Conservation (phyloP, 2,888 invertebrate genomes). For the Mesorhabditis belari region DNA sequence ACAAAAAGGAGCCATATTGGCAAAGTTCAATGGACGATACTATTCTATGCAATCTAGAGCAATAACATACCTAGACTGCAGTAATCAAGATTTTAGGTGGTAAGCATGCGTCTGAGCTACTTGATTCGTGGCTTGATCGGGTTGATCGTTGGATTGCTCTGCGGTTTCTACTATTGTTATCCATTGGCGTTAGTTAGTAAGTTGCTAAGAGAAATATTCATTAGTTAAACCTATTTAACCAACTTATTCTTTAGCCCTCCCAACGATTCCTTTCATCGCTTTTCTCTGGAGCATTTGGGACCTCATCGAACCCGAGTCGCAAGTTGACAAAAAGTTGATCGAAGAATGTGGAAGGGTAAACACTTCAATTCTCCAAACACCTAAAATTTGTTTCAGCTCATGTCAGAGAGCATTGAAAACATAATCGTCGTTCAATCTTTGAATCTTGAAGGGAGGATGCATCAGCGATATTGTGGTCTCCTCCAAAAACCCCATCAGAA, state of each 20-base stretch:
- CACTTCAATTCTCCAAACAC: too few species aligned
- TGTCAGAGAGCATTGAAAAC: not conserved
- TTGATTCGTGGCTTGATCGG: too few species aligned
- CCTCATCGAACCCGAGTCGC: not conserved
- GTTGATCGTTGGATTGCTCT: not conserved
- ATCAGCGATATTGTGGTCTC: not conserved
- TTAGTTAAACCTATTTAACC: too few species aligned
- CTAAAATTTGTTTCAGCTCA: not conserved
- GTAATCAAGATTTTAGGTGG: too few species aligned
- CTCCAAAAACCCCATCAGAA: not conserved
- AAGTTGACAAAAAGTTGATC: not conserved
- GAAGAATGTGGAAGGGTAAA: not conserved
- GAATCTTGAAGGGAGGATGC: not conserved
- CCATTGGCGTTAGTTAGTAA: not conserved
- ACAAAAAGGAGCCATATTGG: too few species aligned
- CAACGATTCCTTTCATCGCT: not conserved
- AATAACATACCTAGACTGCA: not conserved
- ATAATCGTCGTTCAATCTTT: not conserved
- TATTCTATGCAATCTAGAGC: too few species aligned
- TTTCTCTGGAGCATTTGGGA: too few species aligned
- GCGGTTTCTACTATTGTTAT: not conserved
- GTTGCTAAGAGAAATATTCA: too few species aligned
- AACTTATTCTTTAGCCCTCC: too few species aligned
- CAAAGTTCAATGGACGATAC: too few species aligned
- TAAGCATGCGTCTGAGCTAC: too few species aligned